These are phyloP conservation scores for Ommatoiulus sabulosus DNA, from an alignment of 2,888 invertebrate species.

Conservation along the genomic window DNA sequence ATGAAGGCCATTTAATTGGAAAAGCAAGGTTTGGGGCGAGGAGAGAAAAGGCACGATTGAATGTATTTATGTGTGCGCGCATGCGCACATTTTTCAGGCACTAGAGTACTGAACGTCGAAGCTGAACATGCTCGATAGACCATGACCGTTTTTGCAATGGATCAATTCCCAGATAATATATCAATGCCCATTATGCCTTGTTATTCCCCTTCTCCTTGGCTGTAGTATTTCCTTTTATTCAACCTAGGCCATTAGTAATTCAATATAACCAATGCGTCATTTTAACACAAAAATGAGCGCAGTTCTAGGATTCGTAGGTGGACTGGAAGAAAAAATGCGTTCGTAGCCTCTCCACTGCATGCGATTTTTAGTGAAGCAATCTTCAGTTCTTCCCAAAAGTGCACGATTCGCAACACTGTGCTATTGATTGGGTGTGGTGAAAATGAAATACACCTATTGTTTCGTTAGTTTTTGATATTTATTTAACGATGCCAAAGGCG, in stretches of 20 bases:
- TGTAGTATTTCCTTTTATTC: slow-evolving; percentile 15
- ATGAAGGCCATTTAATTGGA: background rate
- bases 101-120: background rate
- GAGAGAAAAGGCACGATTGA: slow-evolving; percentile 14
- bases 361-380: no score
- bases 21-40: background rate
- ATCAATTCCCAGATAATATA: slow-evolving; percentile 10
- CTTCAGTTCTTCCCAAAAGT: background rate
- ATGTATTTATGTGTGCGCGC: background rate
- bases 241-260: background rate
- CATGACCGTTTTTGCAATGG: slow-evolving; percentile 2
- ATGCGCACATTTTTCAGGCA: background rate
- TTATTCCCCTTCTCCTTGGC: background rate
- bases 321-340: background rate
- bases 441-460: background rate
- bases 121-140: background rate
- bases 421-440: background rate
- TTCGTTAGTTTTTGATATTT: no score
- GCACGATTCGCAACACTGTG: background rate
- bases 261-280: slow-evolving; percentile 13
- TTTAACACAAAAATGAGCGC: background rate
- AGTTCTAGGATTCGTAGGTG: background rate
- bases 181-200: background rate
- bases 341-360: background rate
- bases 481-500: no score